Conservation (phyloP, 2,113 vertebrate genomes). For the Chlorocebus sabaeus region DNA sequence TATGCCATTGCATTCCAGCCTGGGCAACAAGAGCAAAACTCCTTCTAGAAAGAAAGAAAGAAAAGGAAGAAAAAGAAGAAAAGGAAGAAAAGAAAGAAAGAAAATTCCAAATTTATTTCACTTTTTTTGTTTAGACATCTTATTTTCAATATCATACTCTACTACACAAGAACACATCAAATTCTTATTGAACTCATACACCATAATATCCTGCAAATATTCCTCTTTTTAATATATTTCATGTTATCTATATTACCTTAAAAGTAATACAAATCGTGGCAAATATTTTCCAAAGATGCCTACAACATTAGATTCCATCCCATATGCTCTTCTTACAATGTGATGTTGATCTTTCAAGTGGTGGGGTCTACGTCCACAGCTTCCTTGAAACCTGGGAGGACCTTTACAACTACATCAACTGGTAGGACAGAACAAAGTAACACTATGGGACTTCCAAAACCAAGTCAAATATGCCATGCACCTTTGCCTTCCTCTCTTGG, state of each 20-base stretch:
- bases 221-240: slow-evolving; percentile 24
- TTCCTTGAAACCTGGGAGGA: background rate
- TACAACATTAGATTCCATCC: background rate
- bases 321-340: background rate
- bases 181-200: background rate
- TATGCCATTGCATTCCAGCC: no score
- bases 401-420: background rate
- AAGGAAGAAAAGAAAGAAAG: no score
- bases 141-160: slow-evolving; percentile 31
- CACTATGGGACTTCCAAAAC: slow-evolving; percentile 2
- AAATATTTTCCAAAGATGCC: background rate
- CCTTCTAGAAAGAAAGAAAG: no score
- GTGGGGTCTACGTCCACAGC: background rate
- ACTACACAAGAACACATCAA: slow-evolving; percentile 17
- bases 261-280: slow-evolving; percentile 23
- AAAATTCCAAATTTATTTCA: slow-evolving; percentile 3
- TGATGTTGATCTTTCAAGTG: slow-evolving; percentile 15
- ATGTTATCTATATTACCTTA: background rate
- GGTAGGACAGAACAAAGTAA: slow-evolving; percentile 15
- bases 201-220: slow-evolving; percentile 21
- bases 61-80: no score
- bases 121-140: slow-evolving; percentile 15
- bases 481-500: background rate
- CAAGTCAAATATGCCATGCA: slow-evolving; percentile 4
- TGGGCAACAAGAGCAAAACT: no score